Base-by-base conservation (phyloP, 2,888 invertebrate genomes). In the Linyphia triangularis region DNA sequence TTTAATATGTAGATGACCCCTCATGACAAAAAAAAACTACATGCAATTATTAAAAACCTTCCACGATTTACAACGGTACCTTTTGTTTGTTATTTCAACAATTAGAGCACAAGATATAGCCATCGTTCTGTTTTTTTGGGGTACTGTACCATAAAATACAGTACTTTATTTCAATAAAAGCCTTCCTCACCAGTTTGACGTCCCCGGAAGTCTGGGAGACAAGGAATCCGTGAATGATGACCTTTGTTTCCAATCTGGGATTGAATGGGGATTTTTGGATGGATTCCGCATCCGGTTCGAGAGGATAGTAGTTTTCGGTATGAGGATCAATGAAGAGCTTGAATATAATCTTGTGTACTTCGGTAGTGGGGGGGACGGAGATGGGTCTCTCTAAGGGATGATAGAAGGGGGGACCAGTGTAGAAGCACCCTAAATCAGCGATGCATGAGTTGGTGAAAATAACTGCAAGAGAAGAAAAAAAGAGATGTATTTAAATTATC, bases 361-460 rank as follows among this genome's bases (percentile, higher is more conserved):
- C 9, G 13, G 13, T 16, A 0, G 69, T 10, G 0, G 88, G 88
- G 1, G 69, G 24, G 0, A 88, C n/a, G 43, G 77, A 77, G 57
- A 88, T 88, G 51, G 88, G 83, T 1, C 88, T 67, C 13, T 83
- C 22, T 0, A 88, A 10, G 10, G 88, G 82, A 26, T 88, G 82
- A 28, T 61, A 77, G 37, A 88, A 88, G 2, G 88, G 88, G 2
- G 63, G 69, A 0, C 88, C 88, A 2, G 82, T 88, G 26, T 70
- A 82, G 63, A 88, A 88, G 51, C 88, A 88, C 6, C 75, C 88
- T 3, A 88, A 26, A 9, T 69, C 63, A 30, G 59, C 69, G n/a
- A 88, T 57, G 65, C 88, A 88, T 22, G 24, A 83, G 33, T 82
- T 88, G 10, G 9, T 22, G 59, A 61, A 85, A n/a, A 85, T 5